Evolutionary conservation across 1,140 invertebrate genomes (phyloP), one percentile per base, ranked within the genome.

Genomic region (Acromyrmex echinatior): DNA sequence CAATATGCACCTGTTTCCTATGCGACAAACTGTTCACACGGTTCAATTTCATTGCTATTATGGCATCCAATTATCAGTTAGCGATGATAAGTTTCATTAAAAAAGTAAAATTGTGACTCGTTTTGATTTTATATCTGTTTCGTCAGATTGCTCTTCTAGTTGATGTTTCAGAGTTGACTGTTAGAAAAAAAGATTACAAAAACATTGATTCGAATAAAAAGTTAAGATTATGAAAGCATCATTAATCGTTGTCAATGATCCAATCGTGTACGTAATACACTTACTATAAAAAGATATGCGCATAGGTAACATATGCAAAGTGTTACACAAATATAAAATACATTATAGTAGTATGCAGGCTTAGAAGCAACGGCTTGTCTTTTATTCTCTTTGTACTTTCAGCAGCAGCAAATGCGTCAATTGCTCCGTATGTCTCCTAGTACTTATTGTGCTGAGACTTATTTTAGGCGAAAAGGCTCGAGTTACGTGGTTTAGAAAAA

Each of bases 331-430:
- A 62, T 82, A 73, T n/a, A 73, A 66, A 53, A 31, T 74, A 84
- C 14, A 14, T 74, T 62, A 14, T 45, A 74, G 63, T 45, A 74
- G 63, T 76, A 84, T 62, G 80, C 56, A 31, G 45, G 56, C 70
- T 58, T 49, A 68, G 49, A 80, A 80, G 78, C 78, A 12, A 80
- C 9, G 28, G 28, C 39, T 84, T 76, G 80, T 84, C 80, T 84
- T 84, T 74, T 84, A 63, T 76, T 84, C 80, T 84, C 80, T 84
- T 84, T 84, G 80, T 84, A 84, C 80, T 84, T 84, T 84, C 70
- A 76, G 70, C 77, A 66, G 28, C 53, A 73, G 79, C 80, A 21
- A 14, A 76, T 84, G 56, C 39, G 12, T 84, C 21, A 9, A 51
- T 62, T 76, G 25, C 35, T 82, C 18, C 58, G 12, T 63, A 76